phyloP scores from a whole-genome alignment of 64 coral and sea anemone species.

The Cladopsammia gracilis region DNA sequence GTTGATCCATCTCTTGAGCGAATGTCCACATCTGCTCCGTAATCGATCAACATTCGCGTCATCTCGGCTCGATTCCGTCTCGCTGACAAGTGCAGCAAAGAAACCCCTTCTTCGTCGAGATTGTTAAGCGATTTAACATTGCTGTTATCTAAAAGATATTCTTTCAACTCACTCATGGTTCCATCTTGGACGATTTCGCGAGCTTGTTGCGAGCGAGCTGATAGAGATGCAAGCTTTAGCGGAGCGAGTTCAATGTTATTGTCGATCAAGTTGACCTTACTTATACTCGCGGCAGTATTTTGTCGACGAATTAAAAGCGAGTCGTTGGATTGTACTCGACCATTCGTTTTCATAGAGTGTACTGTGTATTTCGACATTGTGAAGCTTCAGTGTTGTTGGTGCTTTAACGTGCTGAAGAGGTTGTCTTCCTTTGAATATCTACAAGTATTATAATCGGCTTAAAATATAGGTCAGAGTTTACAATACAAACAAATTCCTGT shows the following conservation, averaged over 20 bases:
- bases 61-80: slow-evolving; percentile 71
- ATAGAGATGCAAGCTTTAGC: background rate
- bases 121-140: slow-evolving; percentile 27
- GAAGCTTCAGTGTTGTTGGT: background rate
- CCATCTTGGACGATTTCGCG: slow-evolving; percentile 41
- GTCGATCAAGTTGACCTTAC: background rate
- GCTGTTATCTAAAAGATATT: background rate
- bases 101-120: slow-evolving; percentile 46
- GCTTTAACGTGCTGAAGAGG: background rate
- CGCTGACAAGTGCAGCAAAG: slow-evolving; percentile 41
- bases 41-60: slow-evolving; percentile 61
- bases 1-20: slow-evolving; percentile 57
- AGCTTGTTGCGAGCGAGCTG: background rate
- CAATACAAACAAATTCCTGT: too few species aligned
- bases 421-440: too few species aligned
- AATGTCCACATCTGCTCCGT: slow-evolving; percentile 65
- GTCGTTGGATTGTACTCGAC: background rate
- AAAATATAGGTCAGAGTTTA: too few species aligned
- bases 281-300: background rate
- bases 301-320: slow-evolving; percentile 31
- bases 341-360: background rate
- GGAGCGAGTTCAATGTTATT: background rate
- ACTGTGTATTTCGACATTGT: background rate
- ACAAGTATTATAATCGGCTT: too few species aligned
- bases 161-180: slow-evolving; percentile 3